Conservation (phyloP, 2,113 vertebrate species). For the Tursiops truncatus region DNA sequence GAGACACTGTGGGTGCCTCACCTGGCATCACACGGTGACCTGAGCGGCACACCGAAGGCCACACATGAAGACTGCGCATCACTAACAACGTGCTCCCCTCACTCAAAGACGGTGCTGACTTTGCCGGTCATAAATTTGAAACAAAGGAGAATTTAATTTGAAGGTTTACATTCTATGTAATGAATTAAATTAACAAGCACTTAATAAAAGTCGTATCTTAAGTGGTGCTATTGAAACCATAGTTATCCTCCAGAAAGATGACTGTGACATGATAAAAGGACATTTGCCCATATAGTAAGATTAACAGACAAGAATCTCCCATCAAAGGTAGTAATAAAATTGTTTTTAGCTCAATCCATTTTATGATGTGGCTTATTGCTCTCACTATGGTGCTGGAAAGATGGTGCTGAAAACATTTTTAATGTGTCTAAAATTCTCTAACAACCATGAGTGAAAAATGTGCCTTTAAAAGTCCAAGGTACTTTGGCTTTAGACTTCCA, state of each 20-base stretch:
- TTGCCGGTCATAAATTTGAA: slow-evolving; percentile 20
- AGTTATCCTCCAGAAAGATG: neutral
- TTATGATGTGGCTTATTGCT: neutral
- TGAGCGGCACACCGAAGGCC: rapidly evolving
- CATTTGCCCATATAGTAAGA: neutral
- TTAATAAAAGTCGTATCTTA: neutral
- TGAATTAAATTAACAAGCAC: slow-evolving; percentile 33
- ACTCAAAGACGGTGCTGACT: neutral
- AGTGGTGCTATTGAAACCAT: neutral
- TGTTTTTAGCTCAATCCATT: slow-evolving; percentile 19
- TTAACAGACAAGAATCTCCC: neutral
- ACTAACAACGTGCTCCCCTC: neutral
- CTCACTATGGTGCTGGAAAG: neutral
- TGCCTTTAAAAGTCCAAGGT: neutral
- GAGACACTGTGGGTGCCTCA: neutral
- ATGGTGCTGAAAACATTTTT: neutral
- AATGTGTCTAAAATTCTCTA: neutral
- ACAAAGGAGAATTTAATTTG: neutral
- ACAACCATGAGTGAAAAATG: neutral
- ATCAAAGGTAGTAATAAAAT: neutral
- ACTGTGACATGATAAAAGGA: neutral
- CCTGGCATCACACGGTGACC: neutral
- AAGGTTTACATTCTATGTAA: slow-evolving; percentile 37
- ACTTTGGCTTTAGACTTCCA: neutral
- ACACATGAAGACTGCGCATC: neutral